These are phyloP conservation scores for Chymomyza procnemis DNA, from an alignment of 2,888 invertebrate genomes.

Conservation along the genomic window DNA sequence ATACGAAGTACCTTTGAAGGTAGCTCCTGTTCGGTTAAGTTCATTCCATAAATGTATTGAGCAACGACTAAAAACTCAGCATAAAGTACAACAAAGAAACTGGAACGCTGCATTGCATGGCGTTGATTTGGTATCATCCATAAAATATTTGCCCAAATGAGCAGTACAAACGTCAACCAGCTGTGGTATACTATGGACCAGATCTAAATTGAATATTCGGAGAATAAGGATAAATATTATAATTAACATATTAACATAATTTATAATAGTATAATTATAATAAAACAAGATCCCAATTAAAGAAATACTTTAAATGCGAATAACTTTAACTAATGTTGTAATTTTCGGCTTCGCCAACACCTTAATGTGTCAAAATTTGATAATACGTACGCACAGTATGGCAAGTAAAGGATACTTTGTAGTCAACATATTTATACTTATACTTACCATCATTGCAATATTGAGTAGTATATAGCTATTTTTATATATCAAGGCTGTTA, in stretches of 20 bases:
- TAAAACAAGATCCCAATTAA: no score
- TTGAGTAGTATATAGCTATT: conserved; percentile 92
- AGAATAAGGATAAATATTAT: no score
- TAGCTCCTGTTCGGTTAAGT: conserved; percentile 88
- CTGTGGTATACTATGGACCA: conserved; percentile 99
- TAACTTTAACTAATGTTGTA: no score
- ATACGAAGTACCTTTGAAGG: conserved; percentile 81
- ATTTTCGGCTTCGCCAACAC: no score
- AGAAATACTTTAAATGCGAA: no score
- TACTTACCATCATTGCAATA: conserved; percentile 91
- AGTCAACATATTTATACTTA: conserved; percentile 26
- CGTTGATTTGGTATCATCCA: conserved; percentile 98
- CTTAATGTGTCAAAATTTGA: no score
- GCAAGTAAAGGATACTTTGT: no score
- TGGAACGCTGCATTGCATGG: conserved; percentile 92
- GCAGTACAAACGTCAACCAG: conserved; percentile 96
- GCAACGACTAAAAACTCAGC: conserved; percentile 90
- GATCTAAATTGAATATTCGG: conserved; percentile 82
- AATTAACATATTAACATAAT: no score
- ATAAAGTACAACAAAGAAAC: conserved; percentile 93
- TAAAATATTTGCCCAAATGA: conserved; percentile 95
- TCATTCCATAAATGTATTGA: conserved; percentile 93
- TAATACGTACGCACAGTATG: no score
- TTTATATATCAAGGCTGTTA: conserved; percentile 84
- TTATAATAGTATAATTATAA: no score